A percentile compares a stretch with the other conserved stretches of the same genome.
Conservation (phyloP, 2,113 vertebrate genomes). For the Chamaea fasciata region DNA sequence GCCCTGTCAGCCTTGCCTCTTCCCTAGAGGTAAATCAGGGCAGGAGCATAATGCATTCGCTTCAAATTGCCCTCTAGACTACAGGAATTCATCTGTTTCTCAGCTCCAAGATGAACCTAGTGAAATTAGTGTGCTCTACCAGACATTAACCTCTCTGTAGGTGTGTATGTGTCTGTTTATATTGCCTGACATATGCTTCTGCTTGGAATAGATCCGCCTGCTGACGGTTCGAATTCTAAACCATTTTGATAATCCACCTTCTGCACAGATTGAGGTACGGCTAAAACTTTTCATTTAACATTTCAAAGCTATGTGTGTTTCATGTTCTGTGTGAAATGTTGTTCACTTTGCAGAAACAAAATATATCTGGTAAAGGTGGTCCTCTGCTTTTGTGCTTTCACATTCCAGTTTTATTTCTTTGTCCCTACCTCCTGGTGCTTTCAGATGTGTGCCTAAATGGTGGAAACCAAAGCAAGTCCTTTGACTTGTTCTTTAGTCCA, state of each 20-base stretch:
- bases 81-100: not conserved
- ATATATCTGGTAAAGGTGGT: not conserved
- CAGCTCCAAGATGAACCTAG: not conserved
- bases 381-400: not conserved
- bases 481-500: not conserved
- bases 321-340: not conserved
- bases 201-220: constrained; percentile 81
- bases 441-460: not conserved
- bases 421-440: not conserved
- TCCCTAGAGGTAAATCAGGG: not conserved
- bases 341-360: not conserved
- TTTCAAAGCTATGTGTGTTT: not conserved
- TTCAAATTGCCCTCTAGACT: not conserved
- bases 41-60: not conserved
- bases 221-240: constrained; percentile 88
- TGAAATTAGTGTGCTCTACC: not conserved
- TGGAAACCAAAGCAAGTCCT: not conserved
- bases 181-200: not conserved
- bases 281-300: not conserved
- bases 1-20: not conserved
- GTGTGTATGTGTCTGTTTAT: not conserved
- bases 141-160: not conserved
- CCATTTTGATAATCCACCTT: constrained; percentile 82
- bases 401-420: not conserved
- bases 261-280: constrained; percentile 77